These are phyloP conservation scores for Sesia apiformis DNA, from an alignment of 2,888 invertebrate genomes.

Conservation along the genomic window DNA sequence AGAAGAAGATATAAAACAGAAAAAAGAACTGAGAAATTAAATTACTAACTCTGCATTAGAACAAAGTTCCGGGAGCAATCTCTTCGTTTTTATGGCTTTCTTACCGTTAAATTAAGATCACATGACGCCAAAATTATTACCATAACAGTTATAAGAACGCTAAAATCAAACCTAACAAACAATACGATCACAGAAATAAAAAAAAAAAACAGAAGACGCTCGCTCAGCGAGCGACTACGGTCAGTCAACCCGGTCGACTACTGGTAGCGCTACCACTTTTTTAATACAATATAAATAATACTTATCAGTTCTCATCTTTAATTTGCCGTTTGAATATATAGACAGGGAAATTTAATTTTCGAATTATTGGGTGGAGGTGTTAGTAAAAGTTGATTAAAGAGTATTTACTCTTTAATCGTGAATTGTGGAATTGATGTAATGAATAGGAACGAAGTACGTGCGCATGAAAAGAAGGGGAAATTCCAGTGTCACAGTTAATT, in stretches of 20 bases:
- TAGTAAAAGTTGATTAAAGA: neutral
- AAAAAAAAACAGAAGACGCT: conserved; percentile 23
- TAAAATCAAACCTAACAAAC: conserved; percentile 1
- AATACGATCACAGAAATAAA: conserved; percentile 15
- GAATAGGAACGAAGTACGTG: too few relatives aligned
- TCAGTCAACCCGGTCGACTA: conserved; percentile 50
- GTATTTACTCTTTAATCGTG: neutral
- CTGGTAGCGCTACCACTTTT: conserved; percentile 44
- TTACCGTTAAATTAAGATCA: too few relatives aligned
- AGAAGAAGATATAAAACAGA: too few relatives aligned
- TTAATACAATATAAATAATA: conserved; percentile 47
- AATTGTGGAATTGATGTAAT: too few relatives aligned
- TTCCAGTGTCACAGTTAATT: too few relatives aligned
- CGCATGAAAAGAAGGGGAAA: too few relatives aligned
- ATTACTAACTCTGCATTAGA: too few relatives aligned
- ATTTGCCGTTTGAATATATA: conserved; percentile 8
- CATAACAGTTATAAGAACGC: too few relatives aligned
- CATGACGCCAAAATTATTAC: too few relatives aligned
- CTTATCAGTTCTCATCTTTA: conserved; percentile 24
- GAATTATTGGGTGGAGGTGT: neutral
- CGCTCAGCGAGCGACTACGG: conserved; percentile 26
- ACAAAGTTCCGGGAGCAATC: too few relatives aligned
- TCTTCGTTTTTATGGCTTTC: too few relatives aligned
- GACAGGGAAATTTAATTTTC: conserved; percentile 1
- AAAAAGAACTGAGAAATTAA: too few relatives aligned